Evolutionary conservation across 2,797 vertebrate genomes (phyloP).

Genomic region (Rhabdomys pumilio): DNA sequence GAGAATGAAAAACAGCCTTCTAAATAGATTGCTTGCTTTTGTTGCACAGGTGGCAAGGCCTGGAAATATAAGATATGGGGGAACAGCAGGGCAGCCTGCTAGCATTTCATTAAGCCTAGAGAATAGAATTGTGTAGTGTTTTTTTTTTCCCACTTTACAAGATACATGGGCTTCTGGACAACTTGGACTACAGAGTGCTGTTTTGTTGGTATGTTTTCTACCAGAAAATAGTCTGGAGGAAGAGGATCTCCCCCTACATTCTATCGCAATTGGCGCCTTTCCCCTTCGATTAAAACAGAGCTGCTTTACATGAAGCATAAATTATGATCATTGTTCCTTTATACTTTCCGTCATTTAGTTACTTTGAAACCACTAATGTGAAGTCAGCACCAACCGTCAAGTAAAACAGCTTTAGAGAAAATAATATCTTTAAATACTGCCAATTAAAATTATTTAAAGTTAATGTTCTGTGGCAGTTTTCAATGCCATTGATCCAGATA

Average conservation of each 20-base stretch:
- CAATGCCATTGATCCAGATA: slow-evolving; percentile 22
- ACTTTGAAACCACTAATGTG: background rate
- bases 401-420: slow-evolving; percentile 23
- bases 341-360: slow-evolving; percentile 1
- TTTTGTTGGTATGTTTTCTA: slow-evolving; percentile 60
- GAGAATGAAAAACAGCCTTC: slow-evolving; percentile 89
- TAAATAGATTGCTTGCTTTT: slow-evolving; percentile 88
- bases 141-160: slow-evolving; percentile 78
- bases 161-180: slow-evolving; percentile 74
- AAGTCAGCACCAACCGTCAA: slow-evolving; percentile 44
- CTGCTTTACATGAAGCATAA: background rate
- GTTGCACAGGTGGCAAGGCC: slow-evolving; percentile 87
- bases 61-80: slow-evolving; percentile 84
- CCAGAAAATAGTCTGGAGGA: slow-evolving; percentile 2
- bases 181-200: slow-evolving; percentile 60
- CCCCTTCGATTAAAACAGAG: background rate
- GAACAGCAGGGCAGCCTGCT: slow-evolving; percentile 81
- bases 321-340: slow-evolving; percentile 52
- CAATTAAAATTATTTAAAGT: slow-evolving; percentile 40
- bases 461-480: background rate
- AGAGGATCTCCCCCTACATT: background rate
- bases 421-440: slow-evolving; percentile 11
- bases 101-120: slow-evolving; percentile 84
- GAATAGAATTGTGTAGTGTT: slow-evolving; percentile 80
- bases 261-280: background rate